Base-by-base conservation (phyloP, 1,140 invertebrate species). In the Antheraea pernyi region DNA sequence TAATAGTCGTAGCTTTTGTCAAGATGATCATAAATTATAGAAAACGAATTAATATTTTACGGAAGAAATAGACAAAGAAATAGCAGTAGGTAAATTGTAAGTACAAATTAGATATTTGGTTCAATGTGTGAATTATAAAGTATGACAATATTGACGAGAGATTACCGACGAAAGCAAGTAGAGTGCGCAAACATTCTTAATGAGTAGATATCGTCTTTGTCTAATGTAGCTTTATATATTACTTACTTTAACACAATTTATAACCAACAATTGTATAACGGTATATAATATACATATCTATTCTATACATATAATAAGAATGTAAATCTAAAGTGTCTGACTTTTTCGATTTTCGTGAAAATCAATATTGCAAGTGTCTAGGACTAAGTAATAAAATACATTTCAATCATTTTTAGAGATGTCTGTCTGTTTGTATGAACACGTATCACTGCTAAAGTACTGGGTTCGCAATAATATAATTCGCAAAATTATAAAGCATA, bases 81-180 rank as follows among this genome's bases (percentile, higher is more conserved):
- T 22, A 48, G 63, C 42, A 22, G 37, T 48, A 46, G 46, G 13
- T 53, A 53, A 53, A 46, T 48, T 48, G 16, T 46, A 18, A 65
- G 42, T 48, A 65, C 19, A 39, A 61, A 36, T 63, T 67, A 68
- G 58, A 60, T 65, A 68, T 63, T 65, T 69, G 37, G 63, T 59
- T 65, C 61, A 70, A 74, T 73, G 59, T 68, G 65, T 73, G 65
- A 70, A 70, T 70, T 65, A 48, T 62, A 39, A 59, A 58, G 16
- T 53, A 36, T 63, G 58, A 22, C 59, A 71, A 71, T 60, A 74
- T 77, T 77, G 39, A 68, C 46, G 37, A 59, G 48, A 72, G 75
- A 77, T 77, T 68, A 73, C 42, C 16, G 53, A 75, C 67, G 36
- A 72, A 71, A 69, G 65, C 60, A 63, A 70, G 61, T 61, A 30